Base-by-base conservation (phyloP, 2,113 vertebrate genomes). In the Pachycephala philippinensis region DNA sequence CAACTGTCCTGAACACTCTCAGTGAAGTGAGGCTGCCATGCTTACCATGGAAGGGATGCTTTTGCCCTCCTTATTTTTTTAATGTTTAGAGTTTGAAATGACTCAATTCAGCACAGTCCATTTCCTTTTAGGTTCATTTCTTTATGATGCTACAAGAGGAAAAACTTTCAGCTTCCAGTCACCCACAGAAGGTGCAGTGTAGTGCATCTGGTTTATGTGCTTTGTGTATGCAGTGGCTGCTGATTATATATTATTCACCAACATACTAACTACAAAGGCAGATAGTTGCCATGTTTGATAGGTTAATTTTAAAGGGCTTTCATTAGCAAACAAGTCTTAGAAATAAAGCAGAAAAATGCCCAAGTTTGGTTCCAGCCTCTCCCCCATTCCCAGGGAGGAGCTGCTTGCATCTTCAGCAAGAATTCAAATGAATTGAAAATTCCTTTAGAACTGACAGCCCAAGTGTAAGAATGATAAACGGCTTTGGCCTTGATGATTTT, bases 401-500 rank as follows among this genome's bases (percentile, higher is more conserved):
- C 79, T 71, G 78, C 82, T 89, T 6, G 20, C 71, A 93, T 97
- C 92, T 96, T 97, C 82, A 95, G 94, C 76, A 69, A 90, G 93
- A 92, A 96, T 96, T 97, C 88, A 96, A 86, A 97, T 97, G 97
- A 95, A 97, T 91, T 95, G 90, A 97, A 96, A 97, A 97, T 97
- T 97, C 97, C 97, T 97, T 98, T 89, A 96, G 97, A 98, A 97
- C 97, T 98, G 98, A 98, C 98, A 98, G 97, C 97, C 97, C 97
- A 94, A 98, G 98, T 97, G 97, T 97, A 96, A 98, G 98, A 98
- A 99, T 98, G 98, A 99, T 99, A 98, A 99, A 99, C 98, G 97
- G 98, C 98, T 98, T 98, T 98, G 98, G 98, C 98, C 98, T 97
- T 97, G 98, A 98, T 99, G 98, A 98, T 98, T 98, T 99, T 98